Evolutionary conservation across 2,113 vertebrate species (phyloP).

Genomic region (Podocnemis expansa): DNA sequence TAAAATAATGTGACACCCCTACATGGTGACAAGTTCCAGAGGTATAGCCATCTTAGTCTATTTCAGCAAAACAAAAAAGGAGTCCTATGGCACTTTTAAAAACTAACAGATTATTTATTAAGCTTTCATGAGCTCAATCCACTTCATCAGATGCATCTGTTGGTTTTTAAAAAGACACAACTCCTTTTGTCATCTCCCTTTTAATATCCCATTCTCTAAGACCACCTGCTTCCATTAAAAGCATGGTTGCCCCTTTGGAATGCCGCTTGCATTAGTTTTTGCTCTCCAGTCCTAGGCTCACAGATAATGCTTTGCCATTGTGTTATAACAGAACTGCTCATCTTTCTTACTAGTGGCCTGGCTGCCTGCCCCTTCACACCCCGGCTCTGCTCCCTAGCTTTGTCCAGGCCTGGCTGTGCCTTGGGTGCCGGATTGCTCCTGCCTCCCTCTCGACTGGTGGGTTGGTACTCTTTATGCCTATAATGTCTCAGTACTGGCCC

Average conservation of each 20-base stretch:
- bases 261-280: not conserved
- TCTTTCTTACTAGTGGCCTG: not conserved
- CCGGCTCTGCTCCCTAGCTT: fast-evolving
- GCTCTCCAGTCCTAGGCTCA: not conserved
- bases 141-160: no score
- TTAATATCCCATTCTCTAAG: not conserved
- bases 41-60: no score
- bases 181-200: no score
- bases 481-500: not conserved
- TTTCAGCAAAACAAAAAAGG: no score
- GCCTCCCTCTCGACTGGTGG: fast-evolving
- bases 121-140: no score
- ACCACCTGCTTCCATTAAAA: no score
- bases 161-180: no score
- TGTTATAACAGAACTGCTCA: fast-evolving
- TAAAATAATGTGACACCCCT: no score
- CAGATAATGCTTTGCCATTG: not conserved
- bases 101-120: no score
- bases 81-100: no score
- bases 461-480: fast-evolving
- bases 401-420: not conserved
- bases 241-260: no score
- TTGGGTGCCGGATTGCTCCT: not conserved
- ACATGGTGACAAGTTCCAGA: no score
- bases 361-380: not conserved